Evolutionary conservation across 1,140 invertebrate species (phyloP), one percentile per base, ranked within the genome.

Genomic region (Phymorhynchus buccinoides): DNA sequence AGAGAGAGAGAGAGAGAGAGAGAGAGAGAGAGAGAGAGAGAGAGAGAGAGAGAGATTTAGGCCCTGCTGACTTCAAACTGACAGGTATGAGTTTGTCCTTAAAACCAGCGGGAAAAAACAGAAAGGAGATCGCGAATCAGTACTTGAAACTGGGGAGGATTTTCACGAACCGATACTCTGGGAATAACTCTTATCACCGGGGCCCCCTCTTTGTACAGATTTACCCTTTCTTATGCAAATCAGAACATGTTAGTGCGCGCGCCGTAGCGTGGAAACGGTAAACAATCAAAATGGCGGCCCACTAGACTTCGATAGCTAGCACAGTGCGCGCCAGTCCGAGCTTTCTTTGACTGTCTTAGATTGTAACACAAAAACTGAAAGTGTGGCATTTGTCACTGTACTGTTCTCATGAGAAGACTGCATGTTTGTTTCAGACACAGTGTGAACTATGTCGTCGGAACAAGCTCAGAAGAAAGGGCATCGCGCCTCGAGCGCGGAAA

Each of bases 231-330:
- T 80, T 83, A 86, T 86, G 86, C 83, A 84, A 84, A 84, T 84
- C 30, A 75, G 83, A 42, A 78, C 73, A 66, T 30, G 42, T 39
- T 32, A 30, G 73, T 56, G 52, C 78, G 79, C 77, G 39, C 79
- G 73, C 41, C 42, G 86, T 89, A 86, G 42, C 88, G 71, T 89
- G 66, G 88, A 87, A 86, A 89, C 88, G 82, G 87, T 89, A 89
- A 89, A 89, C 88, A 89, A 44, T 87, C 83, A 87, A 87, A 73
- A 87, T 87, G 88, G 85, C 84, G 62, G 84, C 82, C 32, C n/a
- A 39, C 44, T 80, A 0, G 22, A 41, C 80, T 56, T 4, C 52
- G 27, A 14, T 80, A 6, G 71, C 44, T 39, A 4, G 22, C 48
- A n/a, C 30, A 16, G 48, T 48, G 66, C 41, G 35, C 6, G 30